A percentile compares a stretch with the other conserved stretches of the same genome.
phyloP scores from a whole-genome alignment of 2,888 invertebrate genomes.

The Ditula angustiorana region DNA sequence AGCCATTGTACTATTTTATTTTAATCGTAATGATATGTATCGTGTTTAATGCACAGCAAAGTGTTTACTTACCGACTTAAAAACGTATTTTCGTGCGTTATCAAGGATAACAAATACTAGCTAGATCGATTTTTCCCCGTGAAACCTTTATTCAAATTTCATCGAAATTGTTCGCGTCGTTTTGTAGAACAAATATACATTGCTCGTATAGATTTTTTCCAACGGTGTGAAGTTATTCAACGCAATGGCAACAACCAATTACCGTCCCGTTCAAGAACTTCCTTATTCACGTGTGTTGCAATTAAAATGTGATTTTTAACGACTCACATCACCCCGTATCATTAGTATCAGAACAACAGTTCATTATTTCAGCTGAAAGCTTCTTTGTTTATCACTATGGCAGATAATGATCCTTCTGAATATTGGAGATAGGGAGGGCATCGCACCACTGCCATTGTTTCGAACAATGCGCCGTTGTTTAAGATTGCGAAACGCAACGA shows the following conservation, averaged over 20 bases:
- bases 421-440: conserved; percentile 29
- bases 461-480: conserved; percentile 27
- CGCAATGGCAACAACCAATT: conserved; percentile 4
- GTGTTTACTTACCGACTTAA: too few species aligned
- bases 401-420: conserved; percentile 39
- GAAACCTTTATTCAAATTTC: too few species aligned
- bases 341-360: conserved; percentile 23
- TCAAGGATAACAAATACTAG: too few species aligned
- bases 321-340: conserved; percentile 8
- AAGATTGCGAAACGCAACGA: conserved; percentile 26
- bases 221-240: too few species aligned
- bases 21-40: too few species aligned
- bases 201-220: too few species aligned
- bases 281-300: conserved; percentile 21
- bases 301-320: conserved; percentile 34
- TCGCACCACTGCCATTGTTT: conserved; percentile 26
- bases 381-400: conserved; percentile 29
- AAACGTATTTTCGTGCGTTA: too few species aligned
- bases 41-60: too few species aligned
- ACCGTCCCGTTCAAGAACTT: background rate
- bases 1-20: too few species aligned
- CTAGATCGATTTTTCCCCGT: too few species aligned
- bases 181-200: too few species aligned
- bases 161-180: too few species aligned
- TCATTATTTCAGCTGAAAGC: conserved; percentile 31